Conservation (phyloP, 2,113 vertebrate species). For the Poeciliopsis prolifica region DNA sequence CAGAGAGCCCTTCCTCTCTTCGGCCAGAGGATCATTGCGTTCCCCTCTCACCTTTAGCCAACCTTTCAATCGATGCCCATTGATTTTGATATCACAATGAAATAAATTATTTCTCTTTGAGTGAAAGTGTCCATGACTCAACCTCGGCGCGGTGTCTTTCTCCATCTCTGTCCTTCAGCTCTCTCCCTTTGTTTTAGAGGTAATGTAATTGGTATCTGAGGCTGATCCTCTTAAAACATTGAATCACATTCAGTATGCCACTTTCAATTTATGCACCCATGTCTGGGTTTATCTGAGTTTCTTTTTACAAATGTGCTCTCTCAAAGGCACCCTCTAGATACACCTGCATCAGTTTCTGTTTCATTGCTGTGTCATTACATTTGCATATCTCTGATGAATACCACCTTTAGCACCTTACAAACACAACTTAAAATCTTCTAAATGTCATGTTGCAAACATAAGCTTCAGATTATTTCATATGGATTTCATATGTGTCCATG, state of each 20-base stretch:
- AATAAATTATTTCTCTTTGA: conserved; percentile 77
- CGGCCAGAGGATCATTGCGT: conserved; percentile 74
- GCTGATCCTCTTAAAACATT: conserved; percentile 19
- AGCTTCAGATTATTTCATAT: too few species aligned
- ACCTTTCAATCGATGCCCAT: conserved; percentile 74
- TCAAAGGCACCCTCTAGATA: conserved; percentile 21
- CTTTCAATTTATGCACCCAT: conserved; percentile 38
- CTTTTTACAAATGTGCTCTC: conserved; percentile 10
- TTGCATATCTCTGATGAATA: too few species aligned
- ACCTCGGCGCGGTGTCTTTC: conserved; percentile 5
- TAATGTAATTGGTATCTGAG: conserved; percentile 67
- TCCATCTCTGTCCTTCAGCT: conserved; percentile 33
- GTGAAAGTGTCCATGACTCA: conserved; percentile 36
- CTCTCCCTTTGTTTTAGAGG: conserved; percentile 52
- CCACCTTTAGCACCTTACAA: too few species aligned
- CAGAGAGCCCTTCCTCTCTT: conserved; percentile 45
- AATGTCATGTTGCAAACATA: too few species aligned
- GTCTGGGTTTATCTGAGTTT: conserved; percentile 28
- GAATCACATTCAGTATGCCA: conserved; percentile 44
- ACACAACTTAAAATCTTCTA: too few species aligned
- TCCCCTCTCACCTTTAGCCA: conserved; percentile 74
- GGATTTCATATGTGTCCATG: too few species aligned
- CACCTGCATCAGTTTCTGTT: conserved; percentile 8
- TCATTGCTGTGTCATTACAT: conserved; percentile 6
- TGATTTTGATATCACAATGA: conserved; percentile 81